Evolutionary conservation across 2,113 vertebrate species (phyloP).

Genomic region (Rhabdomys dilectus): DNA sequence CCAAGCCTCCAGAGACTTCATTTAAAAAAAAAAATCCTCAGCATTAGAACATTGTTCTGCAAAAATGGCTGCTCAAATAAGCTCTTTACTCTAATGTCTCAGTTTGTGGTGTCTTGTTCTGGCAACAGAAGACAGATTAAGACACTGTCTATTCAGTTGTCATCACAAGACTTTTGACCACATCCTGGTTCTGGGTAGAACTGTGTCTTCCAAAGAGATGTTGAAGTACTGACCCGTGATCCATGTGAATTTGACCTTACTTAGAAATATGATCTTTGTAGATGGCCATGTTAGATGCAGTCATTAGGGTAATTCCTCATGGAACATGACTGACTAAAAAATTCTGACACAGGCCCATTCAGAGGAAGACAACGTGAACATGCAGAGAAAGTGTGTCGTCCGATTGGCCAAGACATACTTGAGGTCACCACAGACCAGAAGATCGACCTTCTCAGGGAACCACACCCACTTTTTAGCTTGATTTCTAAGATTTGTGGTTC

Average conservation of each 20-base stretch:
- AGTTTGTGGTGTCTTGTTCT: not conserved
- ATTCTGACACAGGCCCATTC: not conserved
- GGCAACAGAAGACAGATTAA: not conserved
- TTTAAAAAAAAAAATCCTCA: not conserved
- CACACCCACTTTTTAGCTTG: too few species aligned
- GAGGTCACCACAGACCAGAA: not conserved
- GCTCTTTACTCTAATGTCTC: not conserved
- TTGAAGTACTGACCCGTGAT: not conserved
- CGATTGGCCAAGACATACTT: too few species aligned
- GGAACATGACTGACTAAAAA: too few species aligned
- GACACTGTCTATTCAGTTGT: not conserved
- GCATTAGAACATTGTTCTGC: not conserved
- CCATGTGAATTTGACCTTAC: too few species aligned
- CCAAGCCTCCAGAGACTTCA: not conserved
- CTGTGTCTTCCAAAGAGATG: not conserved
- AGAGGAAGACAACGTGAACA: not conserved
- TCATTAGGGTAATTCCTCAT: not conserved
- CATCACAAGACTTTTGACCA: not conserved
- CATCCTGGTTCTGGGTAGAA: not conserved
- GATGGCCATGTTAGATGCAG: not conserved
- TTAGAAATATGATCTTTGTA: not conserved
- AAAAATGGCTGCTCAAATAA: not conserved
- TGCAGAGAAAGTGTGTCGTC: not conserved
- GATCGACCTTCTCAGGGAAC: not conserved
- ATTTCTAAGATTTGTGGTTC: not conserved